phyloP scores from a whole-genome alignment of 2,797 vertebrate species.

The Threskiornis aethiopicus region DNA sequence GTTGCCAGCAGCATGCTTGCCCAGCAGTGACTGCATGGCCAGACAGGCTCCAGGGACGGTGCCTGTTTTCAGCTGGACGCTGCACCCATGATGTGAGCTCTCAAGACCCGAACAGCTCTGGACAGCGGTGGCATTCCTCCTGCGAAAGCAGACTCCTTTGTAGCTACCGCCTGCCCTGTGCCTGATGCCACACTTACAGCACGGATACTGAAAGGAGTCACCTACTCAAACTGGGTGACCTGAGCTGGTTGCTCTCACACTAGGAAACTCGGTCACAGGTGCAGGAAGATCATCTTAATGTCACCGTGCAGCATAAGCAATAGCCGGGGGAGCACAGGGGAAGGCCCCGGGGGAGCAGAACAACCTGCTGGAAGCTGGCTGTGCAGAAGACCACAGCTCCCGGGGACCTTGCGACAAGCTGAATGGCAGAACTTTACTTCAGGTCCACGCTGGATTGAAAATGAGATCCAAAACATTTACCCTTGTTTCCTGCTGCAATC shows the following conservation, averaged over 20 bases:
- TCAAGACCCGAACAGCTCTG: background rate
- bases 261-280: background rate
- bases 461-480: background rate
- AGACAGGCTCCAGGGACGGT: background rate
- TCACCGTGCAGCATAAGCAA: background rate
- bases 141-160: background rate
- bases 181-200: background rate
- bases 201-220: background rate
- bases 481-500: background rate
- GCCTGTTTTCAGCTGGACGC: background rate
- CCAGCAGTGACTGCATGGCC: background rate
- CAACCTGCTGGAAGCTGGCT: background rate
- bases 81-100: background rate
- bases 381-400: background rate
- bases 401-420: background rate
- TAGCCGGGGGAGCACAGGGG: background rate
- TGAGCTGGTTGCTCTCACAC: background rate
- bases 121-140: background rate
- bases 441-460: background rate
- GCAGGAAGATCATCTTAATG: background rate
- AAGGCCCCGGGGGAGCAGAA: background rate
- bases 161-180: rapidly evolving
- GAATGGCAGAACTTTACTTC: background rate
- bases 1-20: background rate
- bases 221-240: rapidly evolving